These are phyloP conservation scores for Cylindroiulus punctatus DNA, from an alignment of 2,888 invertebrate species.

Conservation along the genomic window DNA sequence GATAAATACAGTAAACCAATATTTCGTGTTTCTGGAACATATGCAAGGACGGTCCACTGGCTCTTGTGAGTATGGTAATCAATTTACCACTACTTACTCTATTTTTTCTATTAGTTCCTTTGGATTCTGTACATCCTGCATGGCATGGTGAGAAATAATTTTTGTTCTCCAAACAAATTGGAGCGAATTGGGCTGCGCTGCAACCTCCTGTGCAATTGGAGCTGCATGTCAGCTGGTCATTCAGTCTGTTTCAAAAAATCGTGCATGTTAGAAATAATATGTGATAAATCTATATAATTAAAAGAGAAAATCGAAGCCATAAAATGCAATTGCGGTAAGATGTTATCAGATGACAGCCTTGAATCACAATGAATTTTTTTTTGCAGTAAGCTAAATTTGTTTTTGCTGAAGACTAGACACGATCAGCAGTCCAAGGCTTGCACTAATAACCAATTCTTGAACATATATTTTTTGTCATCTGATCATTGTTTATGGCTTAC, in stretches of 20 bases:
- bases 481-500: not conserved
- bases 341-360: not conserved
- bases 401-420: not conserved
- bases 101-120: constrained; percentile 45
- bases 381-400: not conserved
- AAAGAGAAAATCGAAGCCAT: not conserved
- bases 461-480: constrained; percentile 8
- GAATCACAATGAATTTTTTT: not conserved
- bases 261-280: not conserved
- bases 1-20: too few relatives aligned
- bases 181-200: constrained; percentile 42
- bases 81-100: constrained; percentile 33
- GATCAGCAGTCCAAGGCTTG: not conserved
- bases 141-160: constrained; percentile 58
- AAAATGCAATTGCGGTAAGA: not conserved
- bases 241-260: not conserved
- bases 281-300: not conserved
- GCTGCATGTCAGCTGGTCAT: constrained; percentile 33
- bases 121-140: constrained; percentile 53
- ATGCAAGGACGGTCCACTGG: not conserved
- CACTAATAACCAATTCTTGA: not conserved
- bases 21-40: too few relatives aligned
- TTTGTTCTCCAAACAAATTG: constrained; percentile 50
- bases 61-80: too few relatives aligned
- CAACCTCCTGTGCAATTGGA: constrained; percentile 31